Base-by-base conservation (phyloP, 2,113 vertebrate species). In the Catagonus wagneri region DNA sequence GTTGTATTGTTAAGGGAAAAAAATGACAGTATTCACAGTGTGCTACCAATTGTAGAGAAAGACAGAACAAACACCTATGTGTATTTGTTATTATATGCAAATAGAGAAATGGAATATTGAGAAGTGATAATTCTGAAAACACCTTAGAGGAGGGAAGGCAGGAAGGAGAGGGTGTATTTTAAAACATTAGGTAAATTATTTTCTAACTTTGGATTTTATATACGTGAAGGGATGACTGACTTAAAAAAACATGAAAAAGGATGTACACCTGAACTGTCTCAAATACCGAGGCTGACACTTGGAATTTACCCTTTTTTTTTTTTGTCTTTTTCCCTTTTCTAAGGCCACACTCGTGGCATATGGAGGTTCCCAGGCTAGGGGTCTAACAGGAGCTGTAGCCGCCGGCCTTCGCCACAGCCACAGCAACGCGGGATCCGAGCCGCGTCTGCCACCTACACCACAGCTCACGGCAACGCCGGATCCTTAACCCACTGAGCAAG, bases 101-200 rank as follows among this genome's bases (percentile, higher is more conserved):
- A 44, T 6, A 56, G 20, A 32, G 39, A 75, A 72, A 90, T 4
- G 10, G 52, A 44, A 56, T 44, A 50, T 17, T 1, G 5, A 80
- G 19, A 69, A 52, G 13, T 6, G 80, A 63, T 19, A 54, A 58
- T 20, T 11, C 27, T 12, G 22, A 36, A 94, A 93, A 52, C 11
- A 7, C 34, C 15, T 78, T 17, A 50, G 44, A 89, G 54, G 27
- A 90, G 11, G 68, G 34, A 17, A 71, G 74, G 16, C 22, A 74
- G 74, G 34, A 25, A 25, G 66, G 23, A 80, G 5, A 68, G 16
- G 27, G 17, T 34, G 39, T 80, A 34, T 79, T 86, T 93, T 90
- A 89, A 79, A 66, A 63, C 76, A 80, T 39, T 86, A 80, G 56
- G 44, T 86, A 87, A 89, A 75, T 90, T 5, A 86, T 61, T 91